Evolutionary conservation across 1,140 invertebrate species (phyloP).

Genomic region (Pseudomyrmex sp.): DNA sequence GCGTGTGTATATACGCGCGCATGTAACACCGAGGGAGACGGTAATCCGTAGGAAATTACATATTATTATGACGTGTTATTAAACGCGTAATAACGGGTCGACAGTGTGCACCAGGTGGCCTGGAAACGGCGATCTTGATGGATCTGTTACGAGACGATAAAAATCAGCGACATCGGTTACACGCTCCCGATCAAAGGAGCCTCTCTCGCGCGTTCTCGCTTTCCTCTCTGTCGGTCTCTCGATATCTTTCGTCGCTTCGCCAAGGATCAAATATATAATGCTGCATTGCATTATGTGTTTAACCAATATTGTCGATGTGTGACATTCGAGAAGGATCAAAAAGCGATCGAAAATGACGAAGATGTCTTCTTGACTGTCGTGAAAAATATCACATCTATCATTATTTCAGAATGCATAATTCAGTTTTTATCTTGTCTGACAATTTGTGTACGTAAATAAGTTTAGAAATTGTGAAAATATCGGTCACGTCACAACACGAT

Average conservation of each 20-base stretch:
- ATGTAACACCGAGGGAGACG: constrained; percentile 21
- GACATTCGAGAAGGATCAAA: background rate
- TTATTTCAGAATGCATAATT: background rate
- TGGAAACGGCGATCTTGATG: constrained; percentile 64
- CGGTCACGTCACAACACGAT: background rate
- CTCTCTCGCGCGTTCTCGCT: constrained; percentile 25
- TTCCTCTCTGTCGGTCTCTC: constrained; percentile 15
- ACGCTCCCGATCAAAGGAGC: constrained; percentile 55
- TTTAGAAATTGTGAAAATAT: background rate
- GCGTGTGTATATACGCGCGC: constrained; percentile 23
- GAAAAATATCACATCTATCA: background rate
- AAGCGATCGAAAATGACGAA: background rate
- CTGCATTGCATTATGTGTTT: constrained; percentile 41
- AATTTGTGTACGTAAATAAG: background rate
- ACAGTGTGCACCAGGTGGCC: constrained; percentile 69
- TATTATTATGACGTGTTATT: constrained; percentile 78
- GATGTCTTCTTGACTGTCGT: background rate
- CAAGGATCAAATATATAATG: constrained; percentile 37
- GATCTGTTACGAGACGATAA: constrained; percentile 65
- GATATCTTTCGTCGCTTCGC: background rate
- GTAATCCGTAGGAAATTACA: constrained; percentile 75
- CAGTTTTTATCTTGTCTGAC: background rate
- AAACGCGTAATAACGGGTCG: constrained; percentile 74
- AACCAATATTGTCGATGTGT: constrained; percentile 15
- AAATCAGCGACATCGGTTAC: constrained; percentile 60